These are phyloP conservation scores for Meteorus cinctellus DNA, from an alignment of 2,888 invertebrate species.

Conservation along the genomic window DNA sequence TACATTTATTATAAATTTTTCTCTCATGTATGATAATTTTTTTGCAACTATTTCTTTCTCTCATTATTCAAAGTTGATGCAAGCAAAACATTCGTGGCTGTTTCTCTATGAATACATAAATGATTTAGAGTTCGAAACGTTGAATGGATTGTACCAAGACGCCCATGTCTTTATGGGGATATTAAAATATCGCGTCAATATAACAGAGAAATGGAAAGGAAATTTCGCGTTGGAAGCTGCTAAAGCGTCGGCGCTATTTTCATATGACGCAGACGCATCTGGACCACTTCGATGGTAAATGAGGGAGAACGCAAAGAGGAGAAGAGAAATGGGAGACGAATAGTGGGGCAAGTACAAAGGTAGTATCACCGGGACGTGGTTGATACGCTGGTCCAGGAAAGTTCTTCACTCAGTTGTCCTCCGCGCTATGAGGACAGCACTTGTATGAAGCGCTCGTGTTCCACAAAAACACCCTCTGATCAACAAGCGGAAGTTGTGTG, in stretches of 20 bases:
- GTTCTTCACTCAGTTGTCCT: background rate
- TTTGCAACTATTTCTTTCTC: background rate
- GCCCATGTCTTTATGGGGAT: background rate
- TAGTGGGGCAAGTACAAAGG: slow-evolving; percentile 41
- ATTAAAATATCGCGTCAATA: slow-evolving; percentile 18
- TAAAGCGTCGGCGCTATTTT: slow-evolving; percentile 54
- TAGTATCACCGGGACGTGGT: slow-evolving; percentile 45
- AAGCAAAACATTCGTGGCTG: background rate
- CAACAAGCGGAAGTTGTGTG: too few species aligned
- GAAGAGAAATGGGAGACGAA: slow-evolving; percentile 33
- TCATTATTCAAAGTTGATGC: background rate
- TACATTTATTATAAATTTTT: slow-evolving; percentile 69
- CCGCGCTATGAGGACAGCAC: background rate
- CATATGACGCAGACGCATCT: slow-evolving; percentile 59
- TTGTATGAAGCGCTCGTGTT: background rate
- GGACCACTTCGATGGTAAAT: slow-evolving; percentile 45
- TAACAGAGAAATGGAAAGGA: slow-evolving; percentile 28
- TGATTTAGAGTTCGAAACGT: background rate
- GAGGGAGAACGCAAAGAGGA: slow-evolving; percentile 32
- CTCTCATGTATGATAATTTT: slow-evolving; percentile 18
- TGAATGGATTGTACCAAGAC: background rate
- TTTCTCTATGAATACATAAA: background rate
- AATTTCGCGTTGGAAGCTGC: slow-evolving; percentile 40
- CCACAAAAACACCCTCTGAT: background rate
- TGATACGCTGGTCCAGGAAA: background rate